These are phyloP conservation scores for Neogale vison DNA, from an alignment of 2,113 vertebrate species.

Conservation along the genomic window DNA sequence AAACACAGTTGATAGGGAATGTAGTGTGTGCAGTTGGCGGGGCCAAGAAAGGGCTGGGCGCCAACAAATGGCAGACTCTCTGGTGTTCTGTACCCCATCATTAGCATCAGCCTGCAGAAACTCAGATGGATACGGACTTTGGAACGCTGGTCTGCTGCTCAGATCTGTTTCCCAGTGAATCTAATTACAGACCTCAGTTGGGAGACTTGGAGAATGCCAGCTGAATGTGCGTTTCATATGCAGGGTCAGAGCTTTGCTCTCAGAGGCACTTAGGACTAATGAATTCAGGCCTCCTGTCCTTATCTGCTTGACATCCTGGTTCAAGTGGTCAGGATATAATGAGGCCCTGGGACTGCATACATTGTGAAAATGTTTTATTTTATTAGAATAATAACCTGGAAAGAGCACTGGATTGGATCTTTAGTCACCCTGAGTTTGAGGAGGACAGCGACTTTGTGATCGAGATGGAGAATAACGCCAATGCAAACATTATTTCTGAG, in stretches of 20 bases:
- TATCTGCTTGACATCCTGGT: neutral
- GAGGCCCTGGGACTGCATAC: neutral
- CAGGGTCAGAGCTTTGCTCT: neutral
- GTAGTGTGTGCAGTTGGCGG: neutral
- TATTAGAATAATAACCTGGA: slow-evolving; percentile 96
- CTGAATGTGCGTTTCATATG: neutral
- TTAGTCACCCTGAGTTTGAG: slow-evolving; percentile 92
- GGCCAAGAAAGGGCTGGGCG: neutral
- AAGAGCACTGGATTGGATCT: slow-evolving; percentile 97
- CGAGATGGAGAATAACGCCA: slow-evolving; percentile 91
- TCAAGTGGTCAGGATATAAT: neutral
- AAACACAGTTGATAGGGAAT: neutral
- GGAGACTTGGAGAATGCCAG: slow-evolving; percentile 6
- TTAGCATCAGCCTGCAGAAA: neutral
- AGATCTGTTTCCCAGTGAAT: neutral
- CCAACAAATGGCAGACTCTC: neutral
- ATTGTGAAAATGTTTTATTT: slow-evolving; percentile 61
- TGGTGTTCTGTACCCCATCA: neutral
- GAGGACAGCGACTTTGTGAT: slow-evolving; percentile 88
- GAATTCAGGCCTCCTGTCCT: neutral
- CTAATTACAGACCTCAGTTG: neutral
- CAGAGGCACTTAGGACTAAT: neutral
- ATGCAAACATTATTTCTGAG: slow-evolving; percentile 91
- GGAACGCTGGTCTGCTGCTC: neutral
- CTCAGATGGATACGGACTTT: neutral